Conservation (phyloP, 2,888 invertebrate genomes). For the Eristalinus sepulchralis region DNA sequence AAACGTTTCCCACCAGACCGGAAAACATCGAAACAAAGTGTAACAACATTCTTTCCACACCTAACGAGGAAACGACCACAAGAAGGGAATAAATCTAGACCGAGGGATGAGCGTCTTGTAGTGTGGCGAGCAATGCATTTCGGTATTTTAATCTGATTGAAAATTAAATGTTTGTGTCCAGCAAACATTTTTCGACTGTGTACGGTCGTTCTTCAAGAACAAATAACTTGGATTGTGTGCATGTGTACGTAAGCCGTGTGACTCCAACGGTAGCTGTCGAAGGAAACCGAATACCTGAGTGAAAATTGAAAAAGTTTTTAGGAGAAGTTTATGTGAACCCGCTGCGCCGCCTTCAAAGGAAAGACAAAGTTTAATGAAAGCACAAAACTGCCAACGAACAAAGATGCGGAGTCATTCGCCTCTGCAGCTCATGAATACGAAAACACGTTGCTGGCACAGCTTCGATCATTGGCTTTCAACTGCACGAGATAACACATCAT, state of each 20-base stretch:
- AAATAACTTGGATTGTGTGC: neutral
- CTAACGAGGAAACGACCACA: constrained; percentile 9
- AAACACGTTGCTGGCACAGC: constrained; percentile 12
- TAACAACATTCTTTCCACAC: constrained; percentile 9
- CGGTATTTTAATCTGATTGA: constrained; percentile 51
- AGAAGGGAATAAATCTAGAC: neutral
- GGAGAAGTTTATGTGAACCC: constrained; percentile 22
- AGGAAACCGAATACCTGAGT: constrained; percentile 27
- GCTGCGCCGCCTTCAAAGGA: neutral
- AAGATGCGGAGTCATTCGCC: neutral
- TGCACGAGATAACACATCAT: constrained; percentile 37
- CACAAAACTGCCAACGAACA: constrained; percentile 13
- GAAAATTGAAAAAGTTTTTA: constrained; percentile 65
- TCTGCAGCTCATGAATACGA: constrained; percentile 1
- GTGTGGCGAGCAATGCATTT: constrained; percentile 1
- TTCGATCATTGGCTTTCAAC: constrained; percentile 46
- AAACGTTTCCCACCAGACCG: constrained; percentile 30
- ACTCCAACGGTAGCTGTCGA: constrained; percentile 25
- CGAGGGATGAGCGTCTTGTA: neutral
- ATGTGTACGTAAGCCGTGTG: constrained; percentile 16
- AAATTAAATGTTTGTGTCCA: constrained; percentile 52
- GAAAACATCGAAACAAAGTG: constrained; percentile 25
- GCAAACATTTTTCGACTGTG: constrained; percentile 16
- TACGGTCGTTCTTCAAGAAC: neutral
- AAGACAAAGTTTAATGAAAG: constrained; percentile 38